A percentile compares a stretch with the other conserved stretches of the same genome.
These are phyloP conservation scores for Bufo gargarizans DNA, from an alignment of 2,113 vertebrate genomes.

Conservation along the genomic window DNA sequence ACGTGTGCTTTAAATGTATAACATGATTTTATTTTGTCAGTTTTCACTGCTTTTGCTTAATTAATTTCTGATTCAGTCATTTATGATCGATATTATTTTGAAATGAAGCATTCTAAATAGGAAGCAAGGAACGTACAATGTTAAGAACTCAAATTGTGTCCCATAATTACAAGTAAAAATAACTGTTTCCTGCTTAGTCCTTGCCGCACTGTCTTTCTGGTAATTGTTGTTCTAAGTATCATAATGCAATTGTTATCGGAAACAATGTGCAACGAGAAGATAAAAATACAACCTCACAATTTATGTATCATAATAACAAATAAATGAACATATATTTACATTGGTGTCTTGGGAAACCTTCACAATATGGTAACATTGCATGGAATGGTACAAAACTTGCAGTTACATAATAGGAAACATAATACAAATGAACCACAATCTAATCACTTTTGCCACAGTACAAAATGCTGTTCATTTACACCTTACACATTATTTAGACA, in stretches of 20 bases:
- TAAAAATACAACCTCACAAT: constrained; percentile 8
- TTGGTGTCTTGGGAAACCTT: constrained; percentile 36
- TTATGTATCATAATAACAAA: constrained; percentile 10
- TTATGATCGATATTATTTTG: not conserved
- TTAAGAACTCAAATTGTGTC: not conserved
- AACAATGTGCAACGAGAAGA: constrained; percentile 21
- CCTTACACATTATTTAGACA: constrained; percentile 56
- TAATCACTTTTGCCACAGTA: constrained; percentile 49
- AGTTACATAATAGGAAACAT: constrained; percentile 54
- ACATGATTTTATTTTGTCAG: not conserved
- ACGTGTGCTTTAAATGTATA: not conserved
- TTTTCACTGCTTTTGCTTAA: not conserved
- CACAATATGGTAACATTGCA: constrained; percentile 47
- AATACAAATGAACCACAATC: constrained; percentile 56
- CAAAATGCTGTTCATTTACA: constrained; percentile 57
- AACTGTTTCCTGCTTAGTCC: not conserved
- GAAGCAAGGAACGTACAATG: not conserved
- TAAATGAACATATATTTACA: constrained; percentile 44
- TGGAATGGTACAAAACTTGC: constrained; percentile 42
- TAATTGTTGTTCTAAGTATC: constrained; percentile 1
- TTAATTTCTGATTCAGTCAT: not conserved
- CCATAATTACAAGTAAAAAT: not conserved
- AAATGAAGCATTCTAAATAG: not conserved
- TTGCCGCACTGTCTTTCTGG: not conserved
- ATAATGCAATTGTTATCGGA: constrained; percentile 6